A percentile compares a stretch with the other conserved stretches of the same genome.
Conservation (phyloP, 2,888 invertebrate genomes). For the Tholera decimalis region DNA sequence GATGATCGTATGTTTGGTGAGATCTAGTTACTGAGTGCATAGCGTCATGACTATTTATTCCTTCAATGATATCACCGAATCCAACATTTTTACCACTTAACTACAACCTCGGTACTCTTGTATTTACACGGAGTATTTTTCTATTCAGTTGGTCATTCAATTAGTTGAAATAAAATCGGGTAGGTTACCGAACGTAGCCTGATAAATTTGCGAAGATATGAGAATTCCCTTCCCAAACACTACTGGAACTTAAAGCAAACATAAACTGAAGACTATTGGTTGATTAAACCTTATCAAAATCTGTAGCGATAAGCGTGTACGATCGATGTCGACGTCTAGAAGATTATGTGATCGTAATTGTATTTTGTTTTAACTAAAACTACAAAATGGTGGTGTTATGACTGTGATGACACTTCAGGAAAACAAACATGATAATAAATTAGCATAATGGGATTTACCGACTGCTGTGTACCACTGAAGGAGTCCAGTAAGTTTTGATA, state of each 20-base stretch:
- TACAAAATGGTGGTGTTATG: slow-evolving; percentile 27
- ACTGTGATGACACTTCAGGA: slow-evolving; percentile 31
- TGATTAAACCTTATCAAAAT: slow-evolving; percentile 55
- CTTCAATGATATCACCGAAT: slow-evolving; percentile 64
- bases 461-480: slow-evolving; percentile 80
- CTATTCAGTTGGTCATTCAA: slow-evolving; percentile 18
- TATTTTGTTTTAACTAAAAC: slow-evolving; percentile 27
- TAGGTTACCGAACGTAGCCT: slow-evolving; percentile 18
- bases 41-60: slow-evolving; percentile 64
- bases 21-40: slow-evolving; percentile 42
- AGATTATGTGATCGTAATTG: slow-evolving; percentile 28
- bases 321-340: slow-evolving; percentile 26
- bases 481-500: slow-evolving; percentile 83
- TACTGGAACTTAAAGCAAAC: slow-evolving; percentile 15
- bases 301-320: slow-evolving; percentile 48
- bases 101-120: slow-evolving; percentile 18
- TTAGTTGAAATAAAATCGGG: slow-evolving; percentile 44
- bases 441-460: slow-evolving; percentile 81
- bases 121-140: slow-evolving; percentile 18
- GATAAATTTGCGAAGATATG: slow-evolving; percentile 14
- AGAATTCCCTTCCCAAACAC: slow-evolving; percentile 23
- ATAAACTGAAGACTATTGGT: slow-evolving; percentile 43
- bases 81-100: slow-evolving; percentile 39
- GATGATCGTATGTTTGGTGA: slow-evolving; percentile 27
- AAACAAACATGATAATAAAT: slow-evolving; percentile 46